Percentiles rank a stretch among this genome's conserved stretches.
phyloP scores from a whole-genome alignment of 2,113 vertebrate genomes.

The Pao palembangensis region DNA sequence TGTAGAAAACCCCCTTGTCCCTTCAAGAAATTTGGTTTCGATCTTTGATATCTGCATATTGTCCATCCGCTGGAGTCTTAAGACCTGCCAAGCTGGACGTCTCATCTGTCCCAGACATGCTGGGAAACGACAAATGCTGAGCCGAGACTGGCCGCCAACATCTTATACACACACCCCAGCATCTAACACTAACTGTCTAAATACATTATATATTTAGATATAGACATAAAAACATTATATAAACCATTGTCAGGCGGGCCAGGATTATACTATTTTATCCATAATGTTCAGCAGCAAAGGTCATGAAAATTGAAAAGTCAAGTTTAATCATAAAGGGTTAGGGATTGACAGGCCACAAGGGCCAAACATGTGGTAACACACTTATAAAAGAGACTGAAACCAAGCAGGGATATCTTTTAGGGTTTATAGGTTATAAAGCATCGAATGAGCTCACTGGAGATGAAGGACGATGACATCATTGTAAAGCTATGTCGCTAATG shows the following conservation, averaged over 20 bases:
- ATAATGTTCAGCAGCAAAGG: slow-evolving; percentile 21
- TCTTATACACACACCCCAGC: slow-evolving; percentile 25
- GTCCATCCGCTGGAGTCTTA: slow-evolving; percentile 21
- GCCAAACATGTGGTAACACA: too few species aligned
- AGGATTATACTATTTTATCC: slow-evolving; percentile 8
- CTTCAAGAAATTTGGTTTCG: slow-evolving; percentile 14
- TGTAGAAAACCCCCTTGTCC: slow-evolving; percentile 23
- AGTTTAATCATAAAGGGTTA: too few species aligned
- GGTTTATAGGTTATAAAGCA: slow-evolving; percentile 42
- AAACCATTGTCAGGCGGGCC: slow-evolving; percentile 1
- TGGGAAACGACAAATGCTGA: not conserved
- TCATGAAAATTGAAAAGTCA: too few species aligned
- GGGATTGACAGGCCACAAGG: too few species aligned
- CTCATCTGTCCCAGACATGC: slow-evolving; percentile 9
- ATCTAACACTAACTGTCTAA: not conserved
- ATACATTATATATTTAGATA: too few species aligned
- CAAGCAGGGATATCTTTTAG: too few species aligned
- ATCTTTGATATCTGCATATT: slow-evolving; percentile 30
- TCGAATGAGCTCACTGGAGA: slow-evolving; percentile 48
- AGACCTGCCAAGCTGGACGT: slow-evolving; percentile 14
- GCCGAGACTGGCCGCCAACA: slow-evolving; percentile 18
- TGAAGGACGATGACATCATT: slow-evolving; percentile 64
- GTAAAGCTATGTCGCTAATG: slow-evolving; percentile 63
- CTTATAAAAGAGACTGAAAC: too few species aligned
- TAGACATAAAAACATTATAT: too few species aligned